Base-by-base conservation (phyloP, 2,113 vertebrate genomes). In the Thamnaconus septentrionalis region DNA sequence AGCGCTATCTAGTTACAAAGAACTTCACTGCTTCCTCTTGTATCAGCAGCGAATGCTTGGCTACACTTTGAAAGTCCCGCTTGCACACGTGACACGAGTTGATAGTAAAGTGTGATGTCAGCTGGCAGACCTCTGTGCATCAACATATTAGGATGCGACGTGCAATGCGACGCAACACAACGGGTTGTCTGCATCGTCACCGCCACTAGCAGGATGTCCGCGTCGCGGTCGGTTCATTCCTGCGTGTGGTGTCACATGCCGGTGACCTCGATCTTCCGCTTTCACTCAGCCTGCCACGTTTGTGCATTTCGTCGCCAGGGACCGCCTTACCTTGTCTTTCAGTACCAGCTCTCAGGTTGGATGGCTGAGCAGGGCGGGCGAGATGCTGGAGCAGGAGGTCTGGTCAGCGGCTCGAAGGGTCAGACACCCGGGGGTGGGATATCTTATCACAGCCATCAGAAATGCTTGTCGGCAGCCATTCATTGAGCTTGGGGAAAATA, bases 401-500 rank as follows among this genome's bases (percentile, higher is more conserved):
- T 79, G 75, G 71, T 71, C n/a, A 48, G 73, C 18, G 62, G 76
- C 59, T 72, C 4, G 53, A 79, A 64, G 76, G 69, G 66, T 53
- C 69, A 69, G 73, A 84, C 69, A 76, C 75, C 18, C 42, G 66
- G 85, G 84, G 81, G 87, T 86, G 85, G 85, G 81, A 83, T 85
- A 73, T 79, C 88, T 92, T 92, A 93, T 92, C 90, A 79, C 53
- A 42, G 79, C 71, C 81, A 91, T 92, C 90, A 90, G 84, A 91
- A 92, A 91, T 88, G 87, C 88, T 90, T 91, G 92, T 91, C 87
- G 73, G 86, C 90, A 90, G 88, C 82, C 91, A 91, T 90, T 92
- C 92, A 91, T 90, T 87, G 89, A 73, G 78, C 85, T 82, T 66
- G 67, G 79, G 86, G 86, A 85, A 91, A 91, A 91, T 89, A 91